Base-by-base conservation (phyloP, 2,797 vertebrate genomes). In the Pseudochirops cupreus region DNA sequence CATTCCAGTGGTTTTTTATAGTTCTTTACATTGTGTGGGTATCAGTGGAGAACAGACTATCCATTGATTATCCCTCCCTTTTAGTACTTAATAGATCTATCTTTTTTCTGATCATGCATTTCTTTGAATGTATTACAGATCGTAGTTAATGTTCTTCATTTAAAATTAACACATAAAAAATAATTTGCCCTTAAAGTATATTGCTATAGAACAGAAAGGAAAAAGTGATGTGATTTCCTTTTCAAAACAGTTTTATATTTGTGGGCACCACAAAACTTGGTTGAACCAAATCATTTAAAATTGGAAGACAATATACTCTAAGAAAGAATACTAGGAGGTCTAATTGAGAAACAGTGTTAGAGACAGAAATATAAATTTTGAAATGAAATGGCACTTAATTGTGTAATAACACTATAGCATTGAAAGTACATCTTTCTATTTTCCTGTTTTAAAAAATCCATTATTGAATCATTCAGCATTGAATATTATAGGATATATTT, bases 371-470 rank as follows among this genome's bases (percentile, higher is more conserved):
- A 46, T 46, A 21, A 82, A 82, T 82, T 82, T 46, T 46, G 2
- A 82, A n/a, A 21, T 39, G 18, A 82, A 0, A 18, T 82, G 33
- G 28, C 26, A 92, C 55, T 96, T 92, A n/a, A 96, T 57, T 91
- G 92, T 54, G 26, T 53, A 91, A 6, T 67, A 87, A 52, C 89
- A 1, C 53, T 89, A 90, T 56, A 50, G 58, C 0, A 56, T 0
- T 92, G 90, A 92, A 94, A 67, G 12, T 18, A 55, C 0, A 11
- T 55, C 91, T 90, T 2, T 54, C 7, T 87, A 55, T 90, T 96
- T 94, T 67, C 58, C 91, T 58, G 28, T 94, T 62, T 58, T 31
- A 55, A 92, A 28, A 87, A 87, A 24, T 87, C 74, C 26, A 91
- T 67, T 91, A 58, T 46, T 26, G 6, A 46, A 87, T 92, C 14